phyloP scores from a whole-genome alignment of 2,113 vertebrate species.

The Corvus cornix region DNA sequence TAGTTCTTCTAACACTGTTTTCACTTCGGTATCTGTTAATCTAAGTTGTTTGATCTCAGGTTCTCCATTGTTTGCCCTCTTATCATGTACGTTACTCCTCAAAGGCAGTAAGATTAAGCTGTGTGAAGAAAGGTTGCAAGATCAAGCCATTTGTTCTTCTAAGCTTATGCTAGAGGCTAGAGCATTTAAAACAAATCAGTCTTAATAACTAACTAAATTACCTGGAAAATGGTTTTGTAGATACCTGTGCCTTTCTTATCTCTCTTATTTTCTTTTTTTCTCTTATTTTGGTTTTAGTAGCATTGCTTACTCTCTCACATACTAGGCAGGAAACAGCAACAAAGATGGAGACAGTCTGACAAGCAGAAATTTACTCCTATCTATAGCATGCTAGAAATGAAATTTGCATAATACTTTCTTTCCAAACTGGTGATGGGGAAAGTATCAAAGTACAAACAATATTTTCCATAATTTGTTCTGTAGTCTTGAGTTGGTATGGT shows the following conservation, averaged over 20 bases:
- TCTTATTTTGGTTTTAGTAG: not conserved
- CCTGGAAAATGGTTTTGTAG: not conserved
- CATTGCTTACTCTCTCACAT: not conserved
- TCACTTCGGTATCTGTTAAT: not conserved
- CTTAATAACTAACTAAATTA: slow-evolving; percentile 28
- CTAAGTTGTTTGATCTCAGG: not conserved
- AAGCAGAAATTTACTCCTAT: not conserved
- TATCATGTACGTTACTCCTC: not conserved
- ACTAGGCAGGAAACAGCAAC: not conserved
- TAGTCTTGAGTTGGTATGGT: not conserved
- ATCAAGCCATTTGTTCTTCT: slow-evolving; percentile 15
- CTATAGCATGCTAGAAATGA: not conserved
- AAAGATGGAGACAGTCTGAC: not conserved
- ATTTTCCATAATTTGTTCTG: not conserved
- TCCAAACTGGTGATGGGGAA: not conserved
- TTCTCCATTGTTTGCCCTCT: not conserved
- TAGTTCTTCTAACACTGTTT: not conserved
- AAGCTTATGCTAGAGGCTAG: not conserved
- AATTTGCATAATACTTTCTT: not conserved
- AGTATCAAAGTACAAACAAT: not conserved
- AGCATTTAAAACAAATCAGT: not conserved
- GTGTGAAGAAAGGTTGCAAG: not conserved
- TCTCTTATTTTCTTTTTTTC: not conserved
- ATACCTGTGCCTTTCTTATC: not conserved
- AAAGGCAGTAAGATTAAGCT: slow-evolving; percentile 4